Evolutionary conservation across 2,888 invertebrate genomes (phyloP), one percentile per base, ranked within the genome.

Genomic region (Xestia xanthographa): DNA sequence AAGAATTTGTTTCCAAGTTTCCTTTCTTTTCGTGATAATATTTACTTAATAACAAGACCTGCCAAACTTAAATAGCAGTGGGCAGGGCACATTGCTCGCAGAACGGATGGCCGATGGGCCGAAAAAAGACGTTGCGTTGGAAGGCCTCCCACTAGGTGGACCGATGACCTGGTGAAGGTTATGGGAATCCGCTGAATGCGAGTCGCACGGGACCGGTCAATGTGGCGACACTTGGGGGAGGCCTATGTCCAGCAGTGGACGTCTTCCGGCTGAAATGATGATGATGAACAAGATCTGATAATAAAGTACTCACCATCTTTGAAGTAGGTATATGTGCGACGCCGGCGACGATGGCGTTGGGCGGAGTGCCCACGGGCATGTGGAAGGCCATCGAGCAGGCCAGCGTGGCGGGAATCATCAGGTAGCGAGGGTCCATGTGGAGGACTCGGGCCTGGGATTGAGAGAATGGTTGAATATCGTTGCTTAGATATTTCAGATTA

Each of bases 361-460:
- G 99, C 4, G 99, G 99, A 0, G 99, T 99, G 67, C 99, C 99
- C 22, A 99, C 99, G 0, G 99, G 99, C 93, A 99, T 97, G 97
- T 99, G 99, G 97, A 99, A 98, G 14, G 98, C 99, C 97, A 99
- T 99, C 72, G 99, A 99, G 92, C 99, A 98, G 5, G 98, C 98
- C 41, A 99, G 95, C 0, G 99, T 97, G 0, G 98, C 98, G 0
- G 99, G 99, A 88, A 99, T 96, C 98, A 99, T 99, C 92, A 99
- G 96, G 94, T 98, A 98, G 77, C 99, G 95, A 0, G 99, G 99
- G 95, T 99, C 98, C 75, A 98, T 97, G 87, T 97, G 93, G 73
- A 98, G 97, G 0, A 97, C 97, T 22, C 97, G 95, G 0, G 98
- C 97, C 98, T 98, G 95, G 2, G 90, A 67, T 66, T 75, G 77